Evolutionary conservation across 2,113 vertebrate species (phyloP), one percentile per base, ranked within the genome.

Genomic region (Eidolon helvum): DNA sequence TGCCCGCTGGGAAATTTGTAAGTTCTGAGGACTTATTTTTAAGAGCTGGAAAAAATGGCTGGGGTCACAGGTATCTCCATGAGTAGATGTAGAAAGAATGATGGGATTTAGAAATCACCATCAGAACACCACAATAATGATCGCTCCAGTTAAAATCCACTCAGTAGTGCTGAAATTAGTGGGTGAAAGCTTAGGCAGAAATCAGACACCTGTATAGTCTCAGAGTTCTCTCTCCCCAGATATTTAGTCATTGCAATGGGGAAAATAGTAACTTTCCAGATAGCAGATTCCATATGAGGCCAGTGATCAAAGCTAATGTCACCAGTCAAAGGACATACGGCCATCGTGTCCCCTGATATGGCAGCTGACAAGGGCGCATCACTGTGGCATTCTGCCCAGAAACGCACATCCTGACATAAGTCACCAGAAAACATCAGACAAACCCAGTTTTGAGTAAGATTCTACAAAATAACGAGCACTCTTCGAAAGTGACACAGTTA

Each of bases 301-400:
- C 24, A 43, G 35, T 14, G 65, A 24, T 53, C 10, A 10, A 35
- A 38, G 18, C 68, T 2, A 15, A 30, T 12, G 18, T 18, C 53
- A 22, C 21, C 28, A 1, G 59, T 4, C 19, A 2, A 24, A 21
- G 45, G 45, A 53, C 2, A 1, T 18, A 18, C 0, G 0, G 33
- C n/a, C 33, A 22, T 40, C 66, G 4, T 2, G 4, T 35, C 8
- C 19, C 74, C 55, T 55, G 0, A 0, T 0, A 0, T 0, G 21
- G 38, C 5, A 3, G 1, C 7, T 1, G 19, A 72, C 65, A 2
- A 66, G 65, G 33, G 43, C 19, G 0, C 1, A 0, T 45, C 38
- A 4, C 28, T 18, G 38, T 1, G 33, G 35, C 8, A 28, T 50
- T 55, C 26, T n/a, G 40, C 55, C 61, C 69, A 77, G 68, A 22